phyloP scores from a whole-genome alignment of 2,797 vertebrate genomes.

The Poeciliopsis presidionis region DNA sequence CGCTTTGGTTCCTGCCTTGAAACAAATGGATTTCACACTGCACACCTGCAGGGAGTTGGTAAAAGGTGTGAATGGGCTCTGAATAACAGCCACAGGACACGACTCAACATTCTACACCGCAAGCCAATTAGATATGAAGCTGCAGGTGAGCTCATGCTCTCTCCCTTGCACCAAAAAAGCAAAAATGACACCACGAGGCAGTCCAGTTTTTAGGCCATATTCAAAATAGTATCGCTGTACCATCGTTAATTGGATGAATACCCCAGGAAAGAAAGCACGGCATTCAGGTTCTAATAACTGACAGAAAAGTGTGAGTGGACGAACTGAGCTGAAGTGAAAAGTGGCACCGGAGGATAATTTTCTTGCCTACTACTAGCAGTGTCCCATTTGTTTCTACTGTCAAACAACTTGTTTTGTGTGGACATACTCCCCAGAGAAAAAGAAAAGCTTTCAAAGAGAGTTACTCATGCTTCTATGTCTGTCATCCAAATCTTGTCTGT shows the following conservation, averaged over 20 bases:
- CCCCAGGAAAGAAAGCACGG: slow-evolving; percentile 5
- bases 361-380: slow-evolving; percentile 31
- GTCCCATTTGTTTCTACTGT: slow-evolving; percentile 40
- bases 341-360: slow-evolving; percentile 36
- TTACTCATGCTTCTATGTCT: slow-evolving; percentile 44
- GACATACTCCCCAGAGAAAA: slow-evolving; percentile 49
- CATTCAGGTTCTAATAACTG: slow-evolving; percentile 45
- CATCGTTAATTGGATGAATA: slow-evolving; percentile 30
- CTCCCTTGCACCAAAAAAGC: slow-evolving; percentile 41
- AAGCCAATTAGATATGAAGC: slow-evolving; percentile 68
- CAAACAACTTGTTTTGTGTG: slow-evolving; percentile 43
- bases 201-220: slow-evolving; percentile 51
- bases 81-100: slow-evolving; percentile 68
- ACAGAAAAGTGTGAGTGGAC: slow-evolving; percentile 28
- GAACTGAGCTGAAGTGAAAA: slow-evolving; percentile 44
- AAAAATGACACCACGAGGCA: slow-evolving; percentile 48
- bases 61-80: slow-evolving; percentile 74
- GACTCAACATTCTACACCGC: slow-evolving; percentile 49
- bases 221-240: slow-evolving; percentile 56
- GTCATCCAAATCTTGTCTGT: slow-evolving; percentile 47
- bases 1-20: slow-evolving; percentile 68
- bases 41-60: slow-evolving; percentile 67
- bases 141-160: slow-evolving; percentile 51
- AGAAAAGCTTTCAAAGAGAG: slow-evolving; percentile 55
- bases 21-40: slow-evolving; percentile 79